Evolutionary conservation across 2,888 invertebrate species (phyloP).

Genomic region (Brachynemurus nebulosus): DNA sequence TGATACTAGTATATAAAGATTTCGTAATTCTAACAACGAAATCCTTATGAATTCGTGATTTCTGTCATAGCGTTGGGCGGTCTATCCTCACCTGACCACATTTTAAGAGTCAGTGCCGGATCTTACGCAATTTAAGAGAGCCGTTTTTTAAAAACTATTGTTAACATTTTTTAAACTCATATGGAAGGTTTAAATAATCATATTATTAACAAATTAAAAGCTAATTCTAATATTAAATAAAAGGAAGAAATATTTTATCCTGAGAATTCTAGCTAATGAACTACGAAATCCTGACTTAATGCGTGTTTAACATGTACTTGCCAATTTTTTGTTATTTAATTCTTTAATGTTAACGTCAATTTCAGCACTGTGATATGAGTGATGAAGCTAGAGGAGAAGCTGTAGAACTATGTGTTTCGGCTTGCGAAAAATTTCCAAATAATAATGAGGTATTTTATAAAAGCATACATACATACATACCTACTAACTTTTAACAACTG

Average conservation of each 20-base stretch:
- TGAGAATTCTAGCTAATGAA: no score
- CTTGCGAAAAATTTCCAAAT: conserved; percentile 77
- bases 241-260: no score
- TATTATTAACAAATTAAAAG: no score
- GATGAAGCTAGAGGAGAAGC: conserved; percentile 87
- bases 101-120: no score
- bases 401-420: conserved; percentile 81
- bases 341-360: conserved; percentile 3
- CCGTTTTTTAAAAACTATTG: conserved; percentile 14
- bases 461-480: background rate
- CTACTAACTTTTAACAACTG: background rate
- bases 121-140: background rate
- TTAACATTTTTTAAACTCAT: no score
- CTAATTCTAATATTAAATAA: no score
- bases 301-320: conserved; percentile 5
- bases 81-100: no score
- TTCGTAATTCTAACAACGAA: no score
- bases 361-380: conserved; percentile 80
- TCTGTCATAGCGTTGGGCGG: no score
- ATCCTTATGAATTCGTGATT: no score
- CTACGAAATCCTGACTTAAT: no score
- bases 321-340: conserved; percentile 11
- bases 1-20: conserved; percentile 6
- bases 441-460: conserved; percentile 57
- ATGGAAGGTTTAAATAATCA: no score